Evolutionary conservation across 2,113 vertebrate genomes (phyloP), one percentile per base, ranked within the genome.

Genomic region (Chaetops frenatus): DNA sequence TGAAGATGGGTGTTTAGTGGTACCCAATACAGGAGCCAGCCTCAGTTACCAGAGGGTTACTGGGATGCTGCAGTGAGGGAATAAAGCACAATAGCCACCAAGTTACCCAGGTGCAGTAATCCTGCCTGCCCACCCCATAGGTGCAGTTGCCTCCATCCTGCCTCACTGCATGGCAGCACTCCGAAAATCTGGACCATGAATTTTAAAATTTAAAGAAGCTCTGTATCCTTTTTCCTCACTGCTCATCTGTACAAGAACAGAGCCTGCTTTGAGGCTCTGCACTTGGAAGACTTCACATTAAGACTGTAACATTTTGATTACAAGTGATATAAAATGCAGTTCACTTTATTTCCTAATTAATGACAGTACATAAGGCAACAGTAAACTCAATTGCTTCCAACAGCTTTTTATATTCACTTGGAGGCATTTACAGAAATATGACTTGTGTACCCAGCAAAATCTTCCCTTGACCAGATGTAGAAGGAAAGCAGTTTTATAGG

Each of bases 281-380:
- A 16, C 81, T 93, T 66, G 62, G 67, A 83, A 93, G 40, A 6
- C 31, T 93, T 69, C 47, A 14, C 53, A 6, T 84, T 92, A 93
- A 92, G 92, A 57, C 67, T 36, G 44, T 90, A 96, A 92, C 86
- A 17, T 94, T 96, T 96, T 96, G 90, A 96, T 95, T 97, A 93
- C 93, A 93, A 93, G 95, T 88, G 72, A 92, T 96, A 93, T 92
- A 97, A 96, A 96, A 88, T 21, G 92, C 76, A 74, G n/a, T 95
- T 97, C 84, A 44, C 56, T 96, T 96, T 95, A 94, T 97, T 96
- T 96, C 95, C 95, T 97, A 96, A 97, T 97, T 96, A 97, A 97
- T 96, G 96, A 38, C 65, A 69, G 88, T 92, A 71, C 94, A 96
- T 97, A 96, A 92, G 94, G 95, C 86, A 93, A 94, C 86, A 88